Percentiles rank a stretch among this genome's conserved stretches.
phyloP scores from a whole-genome alignment of 1,140 invertebrate species.

The Bemisia tabaci region DNA sequence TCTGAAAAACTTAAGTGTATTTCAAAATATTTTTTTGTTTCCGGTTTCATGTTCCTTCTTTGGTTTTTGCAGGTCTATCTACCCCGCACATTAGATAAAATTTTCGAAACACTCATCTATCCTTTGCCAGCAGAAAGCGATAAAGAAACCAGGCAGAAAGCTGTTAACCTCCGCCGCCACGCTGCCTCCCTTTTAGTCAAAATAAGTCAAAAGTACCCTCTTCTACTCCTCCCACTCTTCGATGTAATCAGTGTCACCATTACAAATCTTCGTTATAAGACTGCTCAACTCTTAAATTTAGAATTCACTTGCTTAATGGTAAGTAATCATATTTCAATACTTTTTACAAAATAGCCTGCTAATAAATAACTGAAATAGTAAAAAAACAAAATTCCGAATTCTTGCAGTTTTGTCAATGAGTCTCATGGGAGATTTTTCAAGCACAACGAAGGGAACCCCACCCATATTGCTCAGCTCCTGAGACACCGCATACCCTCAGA shows the following conservation, averaged over 20 bases:
- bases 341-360: too few species aligned
- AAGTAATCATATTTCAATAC: too few species aligned
- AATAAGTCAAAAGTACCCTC: conserved; percentile 70
- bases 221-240: conserved; percentile 71
- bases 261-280: conserved; percentile 44
- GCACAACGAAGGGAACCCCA: too few species aligned
- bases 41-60: too few species aligned
- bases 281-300: conserved; percentile 59
- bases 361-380: not conserved
- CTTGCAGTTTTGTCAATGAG: too few species aligned
- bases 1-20: too few species aligned
- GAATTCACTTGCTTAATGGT: conserved; percentile 63
- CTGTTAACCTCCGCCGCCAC: conserved; percentile 73
- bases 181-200: conserved; percentile 81
- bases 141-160: conserved; percentile 46
- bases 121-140: conserved; percentile 43
- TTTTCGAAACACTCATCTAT: conserved; percentile 67
- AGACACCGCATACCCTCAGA: too few species aligned
- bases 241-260: conserved; percentile 64
- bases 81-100: conserved; percentile 68
- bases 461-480: too few species aligned
- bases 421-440: too few species aligned
- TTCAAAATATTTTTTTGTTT: not conserved
- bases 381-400: too few species aligned
- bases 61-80: conserved; percentile 35